Evolutionary conservation across 2,888 invertebrate species (phyloP).

Genomic region (Dicyrtoma fusca): DNA sequence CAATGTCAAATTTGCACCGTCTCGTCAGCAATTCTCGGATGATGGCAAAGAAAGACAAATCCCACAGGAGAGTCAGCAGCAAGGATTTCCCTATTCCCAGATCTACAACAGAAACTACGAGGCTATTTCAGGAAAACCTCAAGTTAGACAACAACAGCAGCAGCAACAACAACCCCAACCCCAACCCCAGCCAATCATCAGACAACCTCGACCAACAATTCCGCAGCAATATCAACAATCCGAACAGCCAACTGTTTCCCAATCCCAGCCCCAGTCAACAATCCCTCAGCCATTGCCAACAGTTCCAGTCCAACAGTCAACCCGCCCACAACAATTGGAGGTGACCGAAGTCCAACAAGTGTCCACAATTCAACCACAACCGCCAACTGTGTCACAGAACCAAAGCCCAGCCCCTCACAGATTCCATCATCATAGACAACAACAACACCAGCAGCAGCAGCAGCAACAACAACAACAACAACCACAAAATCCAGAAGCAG

Average conservation of each 20-base stretch:
- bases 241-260: background rate
- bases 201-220: conserved; percentile 8
- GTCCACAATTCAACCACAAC: too few species aligned
- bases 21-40: conserved; percentile 40
- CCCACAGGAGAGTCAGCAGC: conserved; percentile 51
- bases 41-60: conserved; percentile 50
- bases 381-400: too few species aligned
- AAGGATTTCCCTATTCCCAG: conserved; percentile 39
- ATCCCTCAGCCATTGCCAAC: too few species aligned
- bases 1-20: conserved; percentile 52
- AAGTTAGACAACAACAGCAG: background rate
- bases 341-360: too few species aligned
- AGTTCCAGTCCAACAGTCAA: too few species aligned
- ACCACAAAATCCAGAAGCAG: background rate
- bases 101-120: conserved; percentile 20
- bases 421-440: background rate
- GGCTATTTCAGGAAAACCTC: background rate
- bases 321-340: too few species aligned
- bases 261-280: conserved; percentile 1
- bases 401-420: background rate
- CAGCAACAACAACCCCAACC: conserved; percentile 5
- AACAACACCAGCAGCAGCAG: background rate
- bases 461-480: background rate
- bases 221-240: conserved; percentile 13
- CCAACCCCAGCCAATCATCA: background rate